These are phyloP conservation scores for Syrrhaptes paradoxus DNA, from an alignment of 2,113 vertebrate species.

Conservation along the genomic window DNA sequence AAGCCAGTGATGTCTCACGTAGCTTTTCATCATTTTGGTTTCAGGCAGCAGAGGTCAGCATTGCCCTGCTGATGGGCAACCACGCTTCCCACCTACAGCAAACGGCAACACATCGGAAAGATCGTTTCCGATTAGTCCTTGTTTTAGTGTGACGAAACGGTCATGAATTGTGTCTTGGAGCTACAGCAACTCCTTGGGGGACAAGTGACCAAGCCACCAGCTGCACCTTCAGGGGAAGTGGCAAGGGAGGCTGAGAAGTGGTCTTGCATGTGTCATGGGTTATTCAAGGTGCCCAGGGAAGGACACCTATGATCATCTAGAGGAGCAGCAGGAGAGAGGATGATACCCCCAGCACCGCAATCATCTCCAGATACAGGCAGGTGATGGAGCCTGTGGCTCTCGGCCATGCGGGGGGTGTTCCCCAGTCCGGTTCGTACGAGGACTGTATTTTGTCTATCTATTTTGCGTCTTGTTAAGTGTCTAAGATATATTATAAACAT, in stretches of 20 bases:
- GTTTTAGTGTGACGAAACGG: neutral
- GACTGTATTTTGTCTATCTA: neutral
- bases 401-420: neutral
- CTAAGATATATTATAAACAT: neutral
- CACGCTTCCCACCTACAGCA: neutral
- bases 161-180: neutral
- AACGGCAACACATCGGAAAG: neutral
- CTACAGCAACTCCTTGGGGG: neutral
- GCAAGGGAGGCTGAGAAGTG: neutral
- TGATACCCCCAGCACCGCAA: fast-evolving
- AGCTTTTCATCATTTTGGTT: slow-evolving; percentile 7
- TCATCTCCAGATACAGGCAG: fast-evolving
- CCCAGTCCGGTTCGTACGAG: fast-evolving
- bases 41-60: slow-evolving; percentile 78
- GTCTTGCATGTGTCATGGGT: neutral
- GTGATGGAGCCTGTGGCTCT: neutral
- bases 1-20: neutral
- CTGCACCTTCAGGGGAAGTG: neutral
- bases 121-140: neutral
- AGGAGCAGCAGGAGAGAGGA: neutral
- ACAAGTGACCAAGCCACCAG: neutral
- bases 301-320: neutral
- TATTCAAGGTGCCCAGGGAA: neutral
- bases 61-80: slow-evolving; percentile 64
- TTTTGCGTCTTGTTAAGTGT: neutral